These are phyloP conservation scores for Drosophila paucipuncta DNA, from an alignment of 2,888 invertebrate species.

Conservation along the genomic window DNA sequence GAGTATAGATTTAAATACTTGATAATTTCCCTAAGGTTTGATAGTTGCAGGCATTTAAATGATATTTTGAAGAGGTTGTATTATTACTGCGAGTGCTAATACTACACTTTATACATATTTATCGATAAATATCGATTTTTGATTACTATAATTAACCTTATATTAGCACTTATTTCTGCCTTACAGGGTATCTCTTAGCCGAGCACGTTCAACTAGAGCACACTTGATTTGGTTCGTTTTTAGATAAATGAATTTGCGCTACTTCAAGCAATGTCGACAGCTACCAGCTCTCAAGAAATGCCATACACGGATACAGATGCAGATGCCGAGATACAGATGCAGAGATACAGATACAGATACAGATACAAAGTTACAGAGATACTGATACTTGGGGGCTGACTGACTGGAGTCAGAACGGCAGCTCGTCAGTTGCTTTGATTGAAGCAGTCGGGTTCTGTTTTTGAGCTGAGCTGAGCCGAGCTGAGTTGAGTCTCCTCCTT, in stretches of 20 bases:
- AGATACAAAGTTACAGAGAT: conserved; percentile 40
- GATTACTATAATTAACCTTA: neutral
- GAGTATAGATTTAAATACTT: neutral
- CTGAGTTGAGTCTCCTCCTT: conserved; percentile 9
- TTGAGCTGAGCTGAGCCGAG: neutral
- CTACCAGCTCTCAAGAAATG: conserved; percentile 50
- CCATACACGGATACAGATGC: conserved; percentile 41
- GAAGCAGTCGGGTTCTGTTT: conserved; percentile 57
- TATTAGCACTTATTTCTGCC: neutral
- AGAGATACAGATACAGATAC: conserved; percentile 1
- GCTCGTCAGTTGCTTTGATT: conserved; percentile 77
- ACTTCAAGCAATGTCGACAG: conserved; percentile 69
- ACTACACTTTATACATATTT: neutral
- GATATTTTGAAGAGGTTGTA: neutral
- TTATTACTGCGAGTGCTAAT: neutral
- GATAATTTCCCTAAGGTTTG: no score
- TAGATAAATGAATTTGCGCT: conserved; percentile 79
- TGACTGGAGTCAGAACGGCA: conserved; percentile 49
- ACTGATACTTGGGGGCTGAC: conserved; percentile 28
- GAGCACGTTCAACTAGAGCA: neutral
- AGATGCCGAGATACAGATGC: conserved; percentile 32
- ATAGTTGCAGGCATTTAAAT: neutral
- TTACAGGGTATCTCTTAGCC: neutral
- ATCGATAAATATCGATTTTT: neutral
- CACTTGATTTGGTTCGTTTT: conserved; percentile 49